phyloP scores from a whole-genome alignment of 2,113 vertebrate genomes.

The Pterocles orientalis region DNA sequence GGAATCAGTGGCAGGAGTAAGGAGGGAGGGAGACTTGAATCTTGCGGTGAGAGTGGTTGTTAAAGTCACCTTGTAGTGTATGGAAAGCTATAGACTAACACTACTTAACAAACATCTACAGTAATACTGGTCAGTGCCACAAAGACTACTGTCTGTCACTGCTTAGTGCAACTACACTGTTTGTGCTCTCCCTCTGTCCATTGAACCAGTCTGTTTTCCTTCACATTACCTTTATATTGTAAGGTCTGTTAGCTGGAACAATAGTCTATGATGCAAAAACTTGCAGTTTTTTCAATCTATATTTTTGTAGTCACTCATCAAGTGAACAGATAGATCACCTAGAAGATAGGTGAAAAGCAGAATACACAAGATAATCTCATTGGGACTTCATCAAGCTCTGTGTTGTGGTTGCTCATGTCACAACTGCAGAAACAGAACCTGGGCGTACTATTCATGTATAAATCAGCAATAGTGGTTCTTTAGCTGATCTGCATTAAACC shows the following conservation, averaged over 20 bases:
- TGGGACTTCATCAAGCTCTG: not conserved
- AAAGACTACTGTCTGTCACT: not conserved
- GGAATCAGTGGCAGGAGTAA: not conserved
- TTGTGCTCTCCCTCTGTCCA: not conserved
- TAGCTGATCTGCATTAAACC: not conserved
- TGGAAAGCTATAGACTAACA: not conserved
- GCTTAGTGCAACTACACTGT: accelerated
- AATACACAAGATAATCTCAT: not conserved
- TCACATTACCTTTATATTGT: not conserved
- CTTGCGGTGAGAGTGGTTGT: not conserved
- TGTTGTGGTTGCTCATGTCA: not conserved
- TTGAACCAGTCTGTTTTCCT: not conserved
- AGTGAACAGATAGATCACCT: not conserved
- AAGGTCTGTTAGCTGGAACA: not conserved
- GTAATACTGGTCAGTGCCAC: not conserved
- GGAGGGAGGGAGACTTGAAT: not conserved
- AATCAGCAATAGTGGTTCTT: not conserved
- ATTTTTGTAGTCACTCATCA: not conserved
- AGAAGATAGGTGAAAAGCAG: not conserved
- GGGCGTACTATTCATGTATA: not conserved
- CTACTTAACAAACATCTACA: not conserved
- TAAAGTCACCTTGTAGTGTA: not conserved
- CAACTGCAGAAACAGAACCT: not conserved
- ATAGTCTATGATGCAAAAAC: not conserved
- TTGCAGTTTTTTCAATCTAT: not conserved